Base-by-base conservation (phyloP, 2,113 vertebrate genomes). In the Ceyx margarethae region DNA sequence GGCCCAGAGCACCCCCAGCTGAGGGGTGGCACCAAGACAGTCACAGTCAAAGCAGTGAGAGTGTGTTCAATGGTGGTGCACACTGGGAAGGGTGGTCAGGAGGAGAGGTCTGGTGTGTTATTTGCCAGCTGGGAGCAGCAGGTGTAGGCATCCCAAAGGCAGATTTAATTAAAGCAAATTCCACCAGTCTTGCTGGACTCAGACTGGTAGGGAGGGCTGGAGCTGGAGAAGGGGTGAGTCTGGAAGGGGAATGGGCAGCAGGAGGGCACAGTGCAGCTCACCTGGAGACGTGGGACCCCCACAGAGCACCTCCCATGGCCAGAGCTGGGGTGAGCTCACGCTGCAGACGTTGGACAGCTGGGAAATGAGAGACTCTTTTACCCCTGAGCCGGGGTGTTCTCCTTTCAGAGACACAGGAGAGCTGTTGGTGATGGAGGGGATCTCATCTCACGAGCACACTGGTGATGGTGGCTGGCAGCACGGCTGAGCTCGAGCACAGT, bases 381-480 rank as follows among this genome's bases (percentile, higher is more conserved):
- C 7, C 21, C 5, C 37, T 58, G 84, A 71, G 69, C 75, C 78
- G 71, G n/a, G 5, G 10, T 48, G 40, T 7, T 81, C 60, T 78
- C 57, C 40, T 65, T 28, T 48, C 8, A 4, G 64, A 82, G 62
- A 40, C 48, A 21, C 29, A 17, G 67, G 67, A 65, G 81, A 92
- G 81, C 10, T 35, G 35, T 21, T 29, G 22, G 75, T 37, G 13
- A 1, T 11, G 45, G 15, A 48, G 46, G 51, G 85, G 92, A 90
- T 80, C 64, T 90, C 85, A 83, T 31, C 53, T 69, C 60, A 71
- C 72, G 95, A 83, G 80, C 19, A 87, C 48, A 21, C 6, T 15
- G 65, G 21, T 31, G 29, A 23, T 56, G 17, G 26, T 23, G 85
- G 18, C 69, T 20, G 76, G 53, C 48, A 40, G 42, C 10, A n/a